Evolutionary conservation across 2,888 invertebrate genomes (phyloP).

Genomic region (Pristionchus japonicus): DNA sequence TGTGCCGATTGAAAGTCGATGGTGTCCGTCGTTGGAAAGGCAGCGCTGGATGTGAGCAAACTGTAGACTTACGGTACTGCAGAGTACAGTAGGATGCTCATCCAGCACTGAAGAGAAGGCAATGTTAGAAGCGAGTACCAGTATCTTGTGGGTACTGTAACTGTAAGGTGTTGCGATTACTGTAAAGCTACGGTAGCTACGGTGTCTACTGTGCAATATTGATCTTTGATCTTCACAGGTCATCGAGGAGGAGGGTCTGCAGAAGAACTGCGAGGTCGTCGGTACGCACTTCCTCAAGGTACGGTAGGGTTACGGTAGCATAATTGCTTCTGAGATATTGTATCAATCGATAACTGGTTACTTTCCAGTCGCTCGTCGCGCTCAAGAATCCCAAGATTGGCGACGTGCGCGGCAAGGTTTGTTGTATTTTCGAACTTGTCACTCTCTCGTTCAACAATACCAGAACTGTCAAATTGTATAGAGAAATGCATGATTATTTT

Average conservation of each 20-base stretch:
- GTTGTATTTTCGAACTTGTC: slow-evolving; percentile 13
- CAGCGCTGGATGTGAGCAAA: slow-evolving; percentile 90
- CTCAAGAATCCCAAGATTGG: slow-evolving; percentile 83
- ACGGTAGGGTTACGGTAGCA: background rate
- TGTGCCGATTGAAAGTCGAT: too few species aligned
- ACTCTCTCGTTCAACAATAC: too few species aligned
- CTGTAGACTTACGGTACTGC: background rate
- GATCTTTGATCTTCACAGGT: slow-evolving; percentile 80
- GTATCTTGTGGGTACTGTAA: too few species aligned
- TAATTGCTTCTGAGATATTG: background rate
- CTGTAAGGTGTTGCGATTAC: too few species aligned
- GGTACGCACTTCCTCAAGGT: slow-evolving; percentile 86
- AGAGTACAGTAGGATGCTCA: background rate
- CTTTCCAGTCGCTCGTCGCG: slow-evolving; percentile 81
- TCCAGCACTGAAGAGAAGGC: too few species aligned
- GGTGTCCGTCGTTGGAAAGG: slow-evolving; percentile 88
- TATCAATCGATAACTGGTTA: background rate
- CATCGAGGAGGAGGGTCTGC: slow-evolving; percentile 89
- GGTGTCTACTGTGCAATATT: too few species aligned
- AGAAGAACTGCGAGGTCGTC: slow-evolving; percentile 84
- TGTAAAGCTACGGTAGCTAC: too few species aligned
- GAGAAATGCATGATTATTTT: too few species aligned
- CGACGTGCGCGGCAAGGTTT: slow-evolving; percentile 89
- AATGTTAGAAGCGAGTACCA: too few species aligned
- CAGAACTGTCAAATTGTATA: too few species aligned